Base-by-base conservation (phyloP, 64 coral and sea anemone genomes). In the Porites lutea region DNA sequence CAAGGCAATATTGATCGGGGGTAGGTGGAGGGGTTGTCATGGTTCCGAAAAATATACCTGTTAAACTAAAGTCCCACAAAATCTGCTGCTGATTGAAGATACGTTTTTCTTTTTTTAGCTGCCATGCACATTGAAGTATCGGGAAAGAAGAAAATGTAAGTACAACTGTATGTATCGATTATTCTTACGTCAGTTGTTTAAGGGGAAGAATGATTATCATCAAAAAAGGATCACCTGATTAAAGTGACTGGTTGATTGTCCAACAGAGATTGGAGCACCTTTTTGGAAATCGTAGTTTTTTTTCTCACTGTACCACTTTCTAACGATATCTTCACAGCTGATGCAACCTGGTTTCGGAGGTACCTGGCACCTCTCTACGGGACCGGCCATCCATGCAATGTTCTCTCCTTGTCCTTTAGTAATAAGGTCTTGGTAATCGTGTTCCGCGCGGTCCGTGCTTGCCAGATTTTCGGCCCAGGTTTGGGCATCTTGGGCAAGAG, bases 201-300 rank as follows among this genome's bases (percentile, higher is more conserved):
- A n/a, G n/a, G n/a, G n/a, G n/a, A n/a, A 57, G 12, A 57, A 0
- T 4, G 18, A 19, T 65, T 0, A 16, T 13, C 18, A 18, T 65
- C 13, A 59, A 60, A 60, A 74, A 12, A 23, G 2, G 19, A 53
- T 45, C 55, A 92, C 90, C 61, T 86, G 65, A 48, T 83, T 86
- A 77, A 92, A 92, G 6, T 77, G 82, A 45, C 67, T 60, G 50
- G 86, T 76, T 59, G 90, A 69, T 63, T 86, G 74, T n/a, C 86
- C 45, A 53, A 50, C 19, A 60, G 68, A 82, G 53, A 59, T 79
- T 21, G 82, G 15, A 48, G 65, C 54, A 9, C 82, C 90, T 10
- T 46, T 79, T 62, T 79, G 15, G 15, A 78, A 92, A 54, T 92
- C 74, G 71, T 92, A 92, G 72, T 86, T 86, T 59, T 92, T 76